Evolutionary conservation across 2,888 invertebrate genomes (phyloP).

Genomic region (Platycnemis pennipes): DNA sequence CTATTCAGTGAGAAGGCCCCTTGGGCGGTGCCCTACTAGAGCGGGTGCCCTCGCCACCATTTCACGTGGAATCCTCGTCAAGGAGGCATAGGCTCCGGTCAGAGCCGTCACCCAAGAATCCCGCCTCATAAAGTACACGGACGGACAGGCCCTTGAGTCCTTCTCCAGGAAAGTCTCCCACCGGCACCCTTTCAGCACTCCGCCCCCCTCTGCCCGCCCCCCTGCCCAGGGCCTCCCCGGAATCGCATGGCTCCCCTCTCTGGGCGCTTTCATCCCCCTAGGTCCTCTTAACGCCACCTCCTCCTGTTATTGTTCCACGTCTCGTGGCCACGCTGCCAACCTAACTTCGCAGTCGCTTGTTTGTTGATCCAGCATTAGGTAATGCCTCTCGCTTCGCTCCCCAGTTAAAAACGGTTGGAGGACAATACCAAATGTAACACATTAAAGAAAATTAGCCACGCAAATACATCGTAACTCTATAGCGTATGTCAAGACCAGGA

Average conservation of each 20-base stretch:
- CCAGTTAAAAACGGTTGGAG: no score
- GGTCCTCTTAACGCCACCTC: background rate
- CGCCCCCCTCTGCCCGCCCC: background rate
- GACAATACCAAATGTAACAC: no score
- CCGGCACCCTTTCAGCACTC: constrained; percentile 33
- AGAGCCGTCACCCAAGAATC: constrained; percentile 45
- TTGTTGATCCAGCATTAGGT: background rate
- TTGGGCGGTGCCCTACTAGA: background rate
- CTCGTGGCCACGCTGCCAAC: background rate
- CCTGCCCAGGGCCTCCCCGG: background rate
- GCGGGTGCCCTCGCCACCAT: background rate
- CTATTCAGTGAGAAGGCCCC: background rate
- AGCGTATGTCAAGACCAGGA: no score
- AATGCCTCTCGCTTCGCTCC: no score
- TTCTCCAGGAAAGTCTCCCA: constrained; percentile 53
- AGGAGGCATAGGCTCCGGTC: background rate
- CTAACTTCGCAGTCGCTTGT: background rate
- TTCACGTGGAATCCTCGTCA: constrained; percentile 32
- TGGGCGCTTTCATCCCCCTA: background rate
- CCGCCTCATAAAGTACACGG: constrained; percentile 45
- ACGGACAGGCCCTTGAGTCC: constrained; percentile 3
- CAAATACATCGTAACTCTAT: no score
- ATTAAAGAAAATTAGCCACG: no score
- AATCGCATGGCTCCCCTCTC: background rate
- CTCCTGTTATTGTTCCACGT: background rate